Conservation (phyloP, 2,888 invertebrate genomes). For the Latheticus oryzae region DNA sequence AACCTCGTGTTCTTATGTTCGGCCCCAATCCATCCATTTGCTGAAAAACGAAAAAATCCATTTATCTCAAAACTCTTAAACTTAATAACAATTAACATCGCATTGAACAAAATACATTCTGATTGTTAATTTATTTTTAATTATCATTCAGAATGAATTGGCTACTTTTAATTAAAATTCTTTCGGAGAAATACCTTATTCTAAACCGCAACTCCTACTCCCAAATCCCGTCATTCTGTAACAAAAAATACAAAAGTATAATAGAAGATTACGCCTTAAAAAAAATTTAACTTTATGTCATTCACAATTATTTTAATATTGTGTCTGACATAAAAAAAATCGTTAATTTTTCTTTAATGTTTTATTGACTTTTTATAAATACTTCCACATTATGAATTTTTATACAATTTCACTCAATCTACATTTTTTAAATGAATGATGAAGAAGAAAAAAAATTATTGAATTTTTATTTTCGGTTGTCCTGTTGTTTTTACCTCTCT, state of each 20-base stretch:
- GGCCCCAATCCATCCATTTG: no score
- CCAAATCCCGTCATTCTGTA: slow-evolving; percentile 26
- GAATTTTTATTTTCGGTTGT: slow-evolving; percentile 23
- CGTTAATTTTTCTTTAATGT: slow-evolving; percentile 18
- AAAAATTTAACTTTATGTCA: slow-evolving; percentile 17
- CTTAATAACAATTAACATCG: no score
- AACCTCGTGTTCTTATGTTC: no score
- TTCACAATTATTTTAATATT: slow-evolving; percentile 18
- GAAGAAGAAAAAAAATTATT: slow-evolving; percentile 18
- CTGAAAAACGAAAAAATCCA: no score
- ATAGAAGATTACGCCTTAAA: not conserved
- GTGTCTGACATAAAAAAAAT: slow-evolving; percentile 30
- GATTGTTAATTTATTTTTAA: slow-evolving; percentile 2
- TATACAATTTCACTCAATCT: slow-evolving; percentile 23
- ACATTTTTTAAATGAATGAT: slow-evolving; percentile 19
- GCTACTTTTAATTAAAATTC: not conserved
- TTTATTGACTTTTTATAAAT: slow-evolving; percentile 31
- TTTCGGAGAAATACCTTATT: slow-evolving; percentile 22
- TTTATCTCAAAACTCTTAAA: no score
- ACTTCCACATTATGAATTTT: slow-evolving; percentile 28
- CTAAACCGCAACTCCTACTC: slow-evolving; percentile 24
- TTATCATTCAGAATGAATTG: slow-evolving; percentile 13
- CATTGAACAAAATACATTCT: slow-evolving; percentile 15
- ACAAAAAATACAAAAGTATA: slow-evolving; percentile 31
- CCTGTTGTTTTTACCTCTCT: slow-evolving; percentile 55